Evolutionary conservation across 2,888 invertebrate genomes (phyloP).

Genomic region (Drosophila anomelani): DNA sequence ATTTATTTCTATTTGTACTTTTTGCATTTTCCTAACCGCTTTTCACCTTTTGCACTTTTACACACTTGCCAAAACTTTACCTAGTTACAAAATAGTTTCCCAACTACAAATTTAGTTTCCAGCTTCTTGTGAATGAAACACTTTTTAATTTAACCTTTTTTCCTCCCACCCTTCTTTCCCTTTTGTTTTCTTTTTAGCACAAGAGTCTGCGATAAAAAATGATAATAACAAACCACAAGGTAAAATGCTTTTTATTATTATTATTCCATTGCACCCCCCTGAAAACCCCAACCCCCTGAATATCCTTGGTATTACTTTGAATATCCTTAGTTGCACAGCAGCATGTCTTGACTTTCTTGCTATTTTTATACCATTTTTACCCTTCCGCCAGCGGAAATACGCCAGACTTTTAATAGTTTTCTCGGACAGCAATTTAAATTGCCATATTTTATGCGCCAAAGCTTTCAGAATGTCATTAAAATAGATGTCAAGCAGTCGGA

Average conservation of each 20-base stretch:
- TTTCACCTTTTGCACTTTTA: constrained; percentile 16
- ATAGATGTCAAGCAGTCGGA: constrained; percentile 50
- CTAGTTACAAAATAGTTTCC: constrained; percentile 28
- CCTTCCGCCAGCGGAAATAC: constrained; percentile 45
- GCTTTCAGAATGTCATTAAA: constrained; percentile 75
- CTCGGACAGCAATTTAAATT: constrained; percentile 67
- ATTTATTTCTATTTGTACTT: neutral
- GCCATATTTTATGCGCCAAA: constrained; percentile 67
- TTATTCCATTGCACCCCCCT: neutral
- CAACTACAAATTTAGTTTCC: constrained; percentile 5
- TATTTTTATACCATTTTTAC: constrained; percentile 4
- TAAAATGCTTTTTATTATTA: constrained; percentile 57
- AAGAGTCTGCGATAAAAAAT: constrained; percentile 82
- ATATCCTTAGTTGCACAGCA: constrained; percentile 30
- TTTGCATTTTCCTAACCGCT: constrained; percentile 13
- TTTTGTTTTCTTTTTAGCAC: constrained; percentile 81
- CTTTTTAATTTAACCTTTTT: constrained; percentile 50
- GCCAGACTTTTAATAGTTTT: constrained; percentile 52
- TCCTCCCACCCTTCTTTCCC: constrained; percentile 49
- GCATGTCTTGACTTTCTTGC: constrained; percentile 15
- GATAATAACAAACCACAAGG: constrained; percentile 84
- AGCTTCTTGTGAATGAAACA: constrained; percentile 23
- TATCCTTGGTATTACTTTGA: constrained; percentile 20
- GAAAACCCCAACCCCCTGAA: neutral
- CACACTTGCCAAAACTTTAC: constrained; percentile 8